Conservation (phyloP, 2,113 vertebrate genomes). For the Promerops cafer region DNA sequence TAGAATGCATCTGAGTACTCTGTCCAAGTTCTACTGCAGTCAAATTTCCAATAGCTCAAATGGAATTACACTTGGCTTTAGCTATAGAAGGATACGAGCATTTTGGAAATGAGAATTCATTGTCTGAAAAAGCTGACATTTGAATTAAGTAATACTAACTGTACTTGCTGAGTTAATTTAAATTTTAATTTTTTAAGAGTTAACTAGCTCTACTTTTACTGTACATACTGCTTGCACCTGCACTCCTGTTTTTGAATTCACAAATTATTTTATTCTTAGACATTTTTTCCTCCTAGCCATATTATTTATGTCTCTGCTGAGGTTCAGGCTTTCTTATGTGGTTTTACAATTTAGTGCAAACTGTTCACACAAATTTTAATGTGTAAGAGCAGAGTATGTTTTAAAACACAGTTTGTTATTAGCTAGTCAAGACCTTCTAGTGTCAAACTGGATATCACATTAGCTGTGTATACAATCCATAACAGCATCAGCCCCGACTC, state of each 20-base stretch:
- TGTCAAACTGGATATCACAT: not conserved
- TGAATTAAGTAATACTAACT: not conserved
- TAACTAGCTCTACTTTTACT: not conserved
- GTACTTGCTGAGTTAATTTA: not conserved
- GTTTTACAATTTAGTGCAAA: conserved; percentile 14
- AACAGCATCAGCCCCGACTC: not conserved
- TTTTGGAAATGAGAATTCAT: not conserved
- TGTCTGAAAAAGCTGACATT: not conserved
- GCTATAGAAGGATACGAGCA: not conserved
- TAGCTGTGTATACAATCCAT: not conserved
- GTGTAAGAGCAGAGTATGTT: not conserved
- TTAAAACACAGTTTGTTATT: not conserved
- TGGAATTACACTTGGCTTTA: not conserved
- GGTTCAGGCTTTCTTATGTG: not conserved
- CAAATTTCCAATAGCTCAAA: not conserved
- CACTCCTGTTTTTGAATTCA: not conserved
- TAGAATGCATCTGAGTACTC: not conserved
- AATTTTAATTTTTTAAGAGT: not conserved
- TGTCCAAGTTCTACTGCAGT: not conserved
- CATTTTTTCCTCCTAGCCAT: not conserved
- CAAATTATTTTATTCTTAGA: not conserved
- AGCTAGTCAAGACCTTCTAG: not conserved
- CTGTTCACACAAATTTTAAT: not conserved
- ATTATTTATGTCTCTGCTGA: not conserved
- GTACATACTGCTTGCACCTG: not conserved